Evolutionary conservation across 2,888 invertebrate genomes (phyloP).

Genomic region (Dusona sp.): DNA sequence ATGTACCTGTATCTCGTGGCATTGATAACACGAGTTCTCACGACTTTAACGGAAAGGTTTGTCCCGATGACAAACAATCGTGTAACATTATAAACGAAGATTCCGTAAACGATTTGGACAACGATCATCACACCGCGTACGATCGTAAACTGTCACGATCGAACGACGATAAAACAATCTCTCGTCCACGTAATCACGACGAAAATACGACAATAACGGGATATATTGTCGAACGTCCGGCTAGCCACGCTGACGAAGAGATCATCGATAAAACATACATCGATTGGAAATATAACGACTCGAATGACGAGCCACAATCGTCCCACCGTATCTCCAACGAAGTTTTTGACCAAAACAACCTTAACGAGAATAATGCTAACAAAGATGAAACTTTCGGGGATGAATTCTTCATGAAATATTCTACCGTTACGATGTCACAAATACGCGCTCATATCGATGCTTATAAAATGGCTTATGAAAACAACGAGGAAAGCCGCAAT

Average conservation of each 20-base stretch:
- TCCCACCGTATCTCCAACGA: slow-evolving; percentile 17
- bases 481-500: slow-evolving; percentile 72
- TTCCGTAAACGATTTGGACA: slow-evolving; percentile 33
- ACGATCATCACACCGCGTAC: slow-evolving; percentile 50
- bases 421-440: slow-evolving; percentile 71
- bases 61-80: slow-evolving; percentile 28
- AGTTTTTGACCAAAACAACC: slow-evolving; percentile 8
- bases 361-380: neutral
- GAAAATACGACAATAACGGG: slow-evolving; percentile 39
- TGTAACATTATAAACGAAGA: slow-evolving; percentile 31
- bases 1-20: slow-evolving; percentile 82
- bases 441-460: slow-evolving; percentile 73
- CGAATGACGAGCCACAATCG: slow-evolving; percentile 43
- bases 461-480: slow-evolving; percentile 69
- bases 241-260: slow-evolving; percentile 35
- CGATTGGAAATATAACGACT: slow-evolving; percentile 42
- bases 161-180: slow-evolving; percentile 27
- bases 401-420: slow-evolving; percentile 65
- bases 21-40: slow-evolving; percentile 75
- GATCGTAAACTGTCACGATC: slow-evolving; percentile 23
- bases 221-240: slow-evolving; percentile 16
- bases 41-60: slow-evolving; percentile 69
- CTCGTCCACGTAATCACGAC: slow-evolving; percentile 6
- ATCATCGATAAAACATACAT: slow-evolving; percentile 49
- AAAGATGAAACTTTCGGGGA: slow-evolving; percentile 58